phyloP scores from a whole-genome alignment of 92 coral and sea anemone species.

The Muricea muricata region DNA sequence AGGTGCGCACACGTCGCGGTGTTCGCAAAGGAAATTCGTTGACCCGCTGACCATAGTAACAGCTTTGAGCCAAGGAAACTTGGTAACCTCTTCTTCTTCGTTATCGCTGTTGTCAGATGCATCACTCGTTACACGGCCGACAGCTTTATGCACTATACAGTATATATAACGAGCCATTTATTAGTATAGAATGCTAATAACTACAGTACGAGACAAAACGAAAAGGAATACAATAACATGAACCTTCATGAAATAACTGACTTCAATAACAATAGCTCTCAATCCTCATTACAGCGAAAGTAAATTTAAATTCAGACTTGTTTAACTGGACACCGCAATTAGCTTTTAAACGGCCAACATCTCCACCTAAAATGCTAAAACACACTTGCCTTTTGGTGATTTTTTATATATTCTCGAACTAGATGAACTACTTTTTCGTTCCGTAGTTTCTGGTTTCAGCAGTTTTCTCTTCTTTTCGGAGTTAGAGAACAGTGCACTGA shows the following conservation, averaged over 20 bases:
- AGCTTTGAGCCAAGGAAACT: conserved; percentile 90
- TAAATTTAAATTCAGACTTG: no score
- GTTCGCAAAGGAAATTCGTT: conserved; percentile 89
- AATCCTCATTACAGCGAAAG: no score
- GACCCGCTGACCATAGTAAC: conserved; percentile 86
- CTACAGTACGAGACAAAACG: background rate
- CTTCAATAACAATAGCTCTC: no score
- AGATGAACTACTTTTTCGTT: conserved; percentile 2
- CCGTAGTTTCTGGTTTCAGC: conserved; percentile 12
- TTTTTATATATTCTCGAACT: conserved; percentile 19
- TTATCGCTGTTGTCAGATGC: conserved; percentile 33
- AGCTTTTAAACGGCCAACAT: no score
- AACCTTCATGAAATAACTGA: no score
- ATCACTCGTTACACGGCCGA: conserved; percentile 37
- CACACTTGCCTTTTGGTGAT: conserved; percentile 14
- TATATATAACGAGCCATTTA: no score
- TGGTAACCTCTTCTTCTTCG: conserved; percentile 82
- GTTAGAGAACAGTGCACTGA: conserved; percentile 33
- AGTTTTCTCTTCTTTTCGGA: conserved; percentile 40
- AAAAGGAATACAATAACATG: no score
- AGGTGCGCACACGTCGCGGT: conserved; percentile 80
- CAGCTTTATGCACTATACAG: conserved; percentile 23
- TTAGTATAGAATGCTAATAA: no score
- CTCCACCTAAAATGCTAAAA: no score
- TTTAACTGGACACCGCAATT: no score